These are phyloP conservation scores for Haliclona indistincta DNA, from an alignment of 37 sponge, comb jelly and placozoan species.

Conservation along the genomic window DNA sequence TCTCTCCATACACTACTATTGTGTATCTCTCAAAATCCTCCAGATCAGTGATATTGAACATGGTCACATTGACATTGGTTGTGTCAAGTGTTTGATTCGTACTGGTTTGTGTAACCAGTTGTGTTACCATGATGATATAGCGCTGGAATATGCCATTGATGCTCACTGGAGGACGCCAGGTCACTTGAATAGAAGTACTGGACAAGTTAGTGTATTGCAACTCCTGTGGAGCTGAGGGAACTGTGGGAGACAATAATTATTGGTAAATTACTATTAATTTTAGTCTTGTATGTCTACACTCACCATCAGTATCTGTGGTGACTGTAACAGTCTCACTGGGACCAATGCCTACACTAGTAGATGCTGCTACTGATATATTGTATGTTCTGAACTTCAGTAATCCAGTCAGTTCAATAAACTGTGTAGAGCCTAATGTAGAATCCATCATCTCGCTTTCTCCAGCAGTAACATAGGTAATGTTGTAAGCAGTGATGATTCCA, in stretches of 20 bases:
- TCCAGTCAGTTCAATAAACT: constrained; percentile 4
- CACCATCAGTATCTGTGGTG: constrained; percentile 30
- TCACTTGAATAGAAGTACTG: constrained; percentile 54
- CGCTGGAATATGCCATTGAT: constrained; percentile 4
- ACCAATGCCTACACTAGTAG: constrained; percentile 28
- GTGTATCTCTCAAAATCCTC: constrained; percentile 10
- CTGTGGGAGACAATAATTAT: constrained; percentile 22
- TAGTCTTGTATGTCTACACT: too few species aligned
- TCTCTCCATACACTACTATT: constrained; percentile 3
- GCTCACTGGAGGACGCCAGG: constrained; percentile 26
- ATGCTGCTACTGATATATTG: constrained; percentile 36
- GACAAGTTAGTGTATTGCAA: constrained; percentile 14
- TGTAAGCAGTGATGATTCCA: constrained; percentile 46
- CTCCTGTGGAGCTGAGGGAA: constrained; percentile 42
- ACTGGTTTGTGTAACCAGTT: neutral
- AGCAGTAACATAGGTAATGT: constrained; percentile 5
- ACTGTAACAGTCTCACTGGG: constrained; percentile 1
- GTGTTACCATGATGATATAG: neutral
- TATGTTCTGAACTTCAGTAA: constrained; percentile 21
- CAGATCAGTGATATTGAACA: neutral
- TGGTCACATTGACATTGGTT: neutral
- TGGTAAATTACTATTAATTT: neutral
- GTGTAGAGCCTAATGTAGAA: neutral
- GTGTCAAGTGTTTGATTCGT: neutral
- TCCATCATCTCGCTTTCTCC: neutral